Conservation (phyloP, 1,140 invertebrate genomes). For the Bilobella aurantiaca region DNA sequence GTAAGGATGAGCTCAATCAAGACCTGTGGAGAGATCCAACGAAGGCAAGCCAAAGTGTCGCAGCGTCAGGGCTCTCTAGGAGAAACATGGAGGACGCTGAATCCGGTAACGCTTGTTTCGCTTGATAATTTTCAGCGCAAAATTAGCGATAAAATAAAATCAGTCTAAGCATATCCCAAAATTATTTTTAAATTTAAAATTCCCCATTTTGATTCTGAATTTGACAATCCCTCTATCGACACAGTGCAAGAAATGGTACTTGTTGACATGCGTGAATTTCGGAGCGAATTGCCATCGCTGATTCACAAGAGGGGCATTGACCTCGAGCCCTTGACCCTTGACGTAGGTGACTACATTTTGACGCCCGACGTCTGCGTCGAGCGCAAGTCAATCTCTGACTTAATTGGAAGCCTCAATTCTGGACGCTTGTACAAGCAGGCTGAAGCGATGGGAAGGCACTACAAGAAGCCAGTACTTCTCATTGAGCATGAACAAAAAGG, state of each 20-base stretch:
- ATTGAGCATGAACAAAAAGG: conserved; percentile 95
- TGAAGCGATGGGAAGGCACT: conserved; percentile 76
- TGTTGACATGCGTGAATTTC: conserved; percentile 97
- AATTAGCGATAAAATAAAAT: too few species aligned
- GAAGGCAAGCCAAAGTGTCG: conserved; percentile 40
- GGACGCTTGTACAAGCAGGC: conserved; percentile 89
- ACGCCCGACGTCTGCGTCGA: conserved; percentile 94
- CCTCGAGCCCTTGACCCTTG: conserved; percentile 80
- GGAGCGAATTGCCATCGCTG: conserved; percentile 87
- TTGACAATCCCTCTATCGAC: conserved; percentile 6
- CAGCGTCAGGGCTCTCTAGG: conserved; percentile 46
- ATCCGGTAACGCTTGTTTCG: neutral
- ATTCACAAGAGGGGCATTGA: conserved; percentile 87
- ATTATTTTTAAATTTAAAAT: too few species aligned
- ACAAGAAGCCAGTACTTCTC: conserved; percentile 78
- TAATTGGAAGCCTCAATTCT: conserved; percentile 89
- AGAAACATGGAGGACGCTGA: conserved; percentile 45
- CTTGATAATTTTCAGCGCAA: neutral
- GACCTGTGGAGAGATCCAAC: conserved; percentile 46
- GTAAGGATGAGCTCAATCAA: conserved; percentile 61
- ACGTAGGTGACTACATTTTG: conserved; percentile 86
- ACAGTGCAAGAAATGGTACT: conserved; percentile 55
- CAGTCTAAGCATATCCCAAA: too few species aligned
- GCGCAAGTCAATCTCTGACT: conserved; percentile 91
- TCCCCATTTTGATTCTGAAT: too few species aligned